These are phyloP conservation scores for Cydia pomonella DNA, from an alignment of 1,140 invertebrate genomes.

Conservation along the genomic window DNA sequence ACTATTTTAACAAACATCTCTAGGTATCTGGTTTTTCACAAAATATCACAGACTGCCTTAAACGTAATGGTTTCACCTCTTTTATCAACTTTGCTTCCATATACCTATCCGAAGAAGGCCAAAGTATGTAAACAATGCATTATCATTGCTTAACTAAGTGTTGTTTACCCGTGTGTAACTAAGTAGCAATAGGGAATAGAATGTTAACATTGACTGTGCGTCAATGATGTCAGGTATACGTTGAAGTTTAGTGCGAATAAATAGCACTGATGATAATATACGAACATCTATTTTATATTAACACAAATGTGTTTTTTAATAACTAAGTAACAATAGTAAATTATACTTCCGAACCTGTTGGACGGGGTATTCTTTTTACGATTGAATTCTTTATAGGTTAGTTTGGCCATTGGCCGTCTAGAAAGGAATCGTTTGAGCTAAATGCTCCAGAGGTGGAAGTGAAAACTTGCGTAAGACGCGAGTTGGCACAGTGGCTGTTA, in stretches of 20 bases:
- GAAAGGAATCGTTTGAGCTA: too few relatives aligned
- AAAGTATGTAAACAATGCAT: constrained; percentile 2
- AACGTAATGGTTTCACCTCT: neutral
- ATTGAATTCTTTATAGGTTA: too few relatives aligned
- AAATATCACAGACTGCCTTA: neutral
- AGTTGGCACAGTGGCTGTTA: too few relatives aligned
- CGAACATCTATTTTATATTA: neutral
- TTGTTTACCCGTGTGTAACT: constrained; percentile 29
- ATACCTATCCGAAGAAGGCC: neutral
- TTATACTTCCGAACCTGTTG: too few relatives aligned
- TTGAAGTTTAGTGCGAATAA: neutral
- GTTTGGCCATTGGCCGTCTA: too few relatives aligned
- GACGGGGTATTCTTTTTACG: too few relatives aligned
- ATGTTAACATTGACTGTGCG: constrained; percentile 3
- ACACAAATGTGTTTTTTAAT: too few relatives aligned
- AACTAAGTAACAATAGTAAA: too few relatives aligned
- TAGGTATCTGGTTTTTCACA: neutral
- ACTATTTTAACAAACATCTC: neutral
- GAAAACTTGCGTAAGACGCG: too few relatives aligned
- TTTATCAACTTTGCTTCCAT: neutral
- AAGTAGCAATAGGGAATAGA: constrained; percentile 11
- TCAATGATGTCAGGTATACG: neutral
- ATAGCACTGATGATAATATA: neutral
- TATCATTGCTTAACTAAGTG: constrained; percentile 27
- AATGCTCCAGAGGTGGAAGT: too few relatives aligned